These are phyloP conservation scores for Urocolius indicus DNA, from an alignment of 2,113 vertebrate genomes.

Conservation along the genomic window DNA sequence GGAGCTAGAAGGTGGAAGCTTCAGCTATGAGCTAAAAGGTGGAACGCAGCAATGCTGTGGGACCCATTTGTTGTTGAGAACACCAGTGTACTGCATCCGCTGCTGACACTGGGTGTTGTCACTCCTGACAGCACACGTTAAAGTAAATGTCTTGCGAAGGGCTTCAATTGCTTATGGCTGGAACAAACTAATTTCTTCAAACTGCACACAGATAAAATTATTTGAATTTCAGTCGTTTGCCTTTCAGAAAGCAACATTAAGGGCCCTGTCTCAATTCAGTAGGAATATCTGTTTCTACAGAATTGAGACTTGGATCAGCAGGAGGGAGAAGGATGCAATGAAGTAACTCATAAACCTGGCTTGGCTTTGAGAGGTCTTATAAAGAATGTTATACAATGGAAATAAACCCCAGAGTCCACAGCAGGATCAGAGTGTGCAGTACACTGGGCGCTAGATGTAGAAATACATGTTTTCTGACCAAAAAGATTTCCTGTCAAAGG, in stretches of 20 bases:
- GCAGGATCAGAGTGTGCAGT: neutral
- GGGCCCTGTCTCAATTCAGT: neutral
- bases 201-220: neutral
- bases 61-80: accelerated
- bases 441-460: neutral
- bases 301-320: neutral
- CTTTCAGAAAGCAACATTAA: neutral
- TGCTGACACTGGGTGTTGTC: neutral
- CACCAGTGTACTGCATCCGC: too few relatives aligned
- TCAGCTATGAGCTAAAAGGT: neutral
- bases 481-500: neutral
- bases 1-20: too few relatives aligned
- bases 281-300: neutral
- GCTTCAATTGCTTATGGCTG: accelerated
- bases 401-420: neutral
- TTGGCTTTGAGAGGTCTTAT: neutral
- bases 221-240: neutral
- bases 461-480: neutral
- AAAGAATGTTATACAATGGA: neutral
- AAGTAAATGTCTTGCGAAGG: neutral
- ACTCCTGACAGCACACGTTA: accelerated
- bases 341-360: neutral
- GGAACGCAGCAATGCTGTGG: neutral
- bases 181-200: neutral
- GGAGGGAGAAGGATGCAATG: neutral